Conservation (phyloP, 2,888 invertebrate species). For the Andrena fulva region DNA sequence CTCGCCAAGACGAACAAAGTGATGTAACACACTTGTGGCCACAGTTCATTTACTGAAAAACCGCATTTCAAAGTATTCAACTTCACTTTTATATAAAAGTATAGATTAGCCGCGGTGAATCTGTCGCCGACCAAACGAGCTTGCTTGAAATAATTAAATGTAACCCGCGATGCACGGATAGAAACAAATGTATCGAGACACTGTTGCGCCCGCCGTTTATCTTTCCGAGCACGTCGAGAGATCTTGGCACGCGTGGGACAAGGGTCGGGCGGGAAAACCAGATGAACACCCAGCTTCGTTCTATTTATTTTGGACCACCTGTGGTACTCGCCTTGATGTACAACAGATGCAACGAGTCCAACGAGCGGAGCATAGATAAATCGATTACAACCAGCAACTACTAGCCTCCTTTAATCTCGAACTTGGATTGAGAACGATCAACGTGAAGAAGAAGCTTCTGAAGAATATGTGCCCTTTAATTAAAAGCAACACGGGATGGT, state of each 20-base stretch:
- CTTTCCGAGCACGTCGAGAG: slow-evolving; percentile 41
- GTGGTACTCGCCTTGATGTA: background rate
- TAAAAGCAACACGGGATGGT: too few species aligned
- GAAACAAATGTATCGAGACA: slow-evolving; percentile 27
- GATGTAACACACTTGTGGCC: too few species aligned
- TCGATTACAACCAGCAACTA: too few species aligned
- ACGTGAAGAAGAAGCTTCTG: too few species aligned
- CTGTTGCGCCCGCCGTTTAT: slow-evolving; percentile 52
- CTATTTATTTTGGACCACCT: slow-evolving; percentile 31
- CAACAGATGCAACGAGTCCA: background rate
- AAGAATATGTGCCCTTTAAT: too few species aligned
- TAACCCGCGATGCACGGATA: background rate
- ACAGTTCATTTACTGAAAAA: too few species aligned
- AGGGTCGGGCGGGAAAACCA: slow-evolving; percentile 24
- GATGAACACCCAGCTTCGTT: slow-evolving; percentile 42
- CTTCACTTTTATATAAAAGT: too few species aligned
- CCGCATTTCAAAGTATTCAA: too few species aligned
- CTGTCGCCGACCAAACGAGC: background rate
- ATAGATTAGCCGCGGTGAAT: slow-evolving; percentile 38
- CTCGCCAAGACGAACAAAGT: too few species aligned
- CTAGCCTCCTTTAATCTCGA: too few species aligned
- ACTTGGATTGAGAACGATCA: too few species aligned
- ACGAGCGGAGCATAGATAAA: background rate
- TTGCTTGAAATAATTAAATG: background rate
- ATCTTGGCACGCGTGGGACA: slow-evolving; percentile 61